These are phyloP conservation scores for Herminia tarsipennalis DNA, from an alignment of 2,888 invertebrate genomes.

Conservation along the genomic window DNA sequence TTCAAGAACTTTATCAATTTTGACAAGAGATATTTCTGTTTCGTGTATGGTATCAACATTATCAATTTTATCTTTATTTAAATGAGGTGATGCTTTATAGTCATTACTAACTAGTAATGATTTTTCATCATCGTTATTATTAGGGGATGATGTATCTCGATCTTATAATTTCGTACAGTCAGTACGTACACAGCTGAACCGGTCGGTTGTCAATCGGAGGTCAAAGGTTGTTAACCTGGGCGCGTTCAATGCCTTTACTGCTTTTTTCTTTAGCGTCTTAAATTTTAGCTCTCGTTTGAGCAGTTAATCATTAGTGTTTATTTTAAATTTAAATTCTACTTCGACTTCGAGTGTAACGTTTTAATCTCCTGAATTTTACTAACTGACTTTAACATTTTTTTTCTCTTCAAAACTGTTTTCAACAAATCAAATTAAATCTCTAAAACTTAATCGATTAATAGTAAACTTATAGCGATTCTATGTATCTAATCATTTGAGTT, in stretches of 20 bases:
- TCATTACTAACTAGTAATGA: neutral
- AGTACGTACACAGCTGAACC: constrained; percentile 27
- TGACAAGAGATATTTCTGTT: no score
- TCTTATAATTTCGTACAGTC: constrained; percentile 10
- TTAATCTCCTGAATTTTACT: neutral
- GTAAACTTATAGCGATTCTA: neutral
- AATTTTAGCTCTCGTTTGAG: constrained; percentile 32
- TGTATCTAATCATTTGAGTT: constrained; percentile 2
- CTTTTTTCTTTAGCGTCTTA: constrained; percentile 44
- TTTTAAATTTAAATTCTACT: constrained; percentile 19
- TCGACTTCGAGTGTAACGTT: neutral
- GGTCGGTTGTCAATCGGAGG: constrained; percentile 46
- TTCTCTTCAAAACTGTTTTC: no score
- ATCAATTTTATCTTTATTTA: neutral
- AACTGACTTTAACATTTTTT: neutral
- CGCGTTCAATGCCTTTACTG: constrained; percentile 55
- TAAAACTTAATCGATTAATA: neutral
- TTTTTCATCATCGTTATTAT: neutral
- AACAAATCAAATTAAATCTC: no score
- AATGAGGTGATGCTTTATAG: no score
- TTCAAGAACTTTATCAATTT: no score
- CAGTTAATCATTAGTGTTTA: constrained; percentile 34
- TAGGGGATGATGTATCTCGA: constrained; percentile 9
- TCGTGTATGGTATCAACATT: no score
- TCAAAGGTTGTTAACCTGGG: constrained; percentile 60